Base-by-base conservation (phyloP, 2,113 vertebrate genomes). In the Dicrurus megarhynchus region DNA sequence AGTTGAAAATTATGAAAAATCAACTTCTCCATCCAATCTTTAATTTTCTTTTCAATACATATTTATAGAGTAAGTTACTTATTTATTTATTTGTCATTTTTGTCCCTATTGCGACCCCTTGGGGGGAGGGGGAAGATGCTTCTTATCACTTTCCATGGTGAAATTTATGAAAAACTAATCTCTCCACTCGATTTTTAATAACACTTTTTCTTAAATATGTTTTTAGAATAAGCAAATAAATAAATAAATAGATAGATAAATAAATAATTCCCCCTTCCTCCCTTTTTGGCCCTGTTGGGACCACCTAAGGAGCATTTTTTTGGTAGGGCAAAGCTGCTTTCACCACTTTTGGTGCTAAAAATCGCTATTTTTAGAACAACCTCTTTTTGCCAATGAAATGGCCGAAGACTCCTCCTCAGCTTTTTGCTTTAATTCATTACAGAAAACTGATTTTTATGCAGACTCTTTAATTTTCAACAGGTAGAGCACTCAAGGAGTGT, bases 391-490 rank as follows among this genome's bases (percentile, higher is more conserved):
- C 84, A 92, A 61, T 33, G 85, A 96, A 97, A 93, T 69, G 77
- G 65, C 80, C 70, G 87, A 82, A 93, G 65, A 64, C 55, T 52
- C 75, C 89, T 47, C 69, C 59, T 89, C 30, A 47, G 41, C 68
- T 86, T 88, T 84, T 84, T 13, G 4, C 9, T 92, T 73, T 44
- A 68, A 93, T 97, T 97, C 96, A 64, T 86, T 71, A 91, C 6
- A 55, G 82, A 90, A 95, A 97, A 93, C 2, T 68, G 77, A 92
- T 91, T 97, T 97, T 91, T 93, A 92, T 33, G 86, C 88, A 94
- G 92, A 85, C 26, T 95, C 90, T 76, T 82, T 89, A 28, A 95
- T 97, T 97, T 97, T 84, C 97, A 92, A 93, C 96, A 93, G 91
- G 94, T 47, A 57, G 73, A 93, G 63, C 41, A 84, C 96, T 84